Percentiles rank a stretch among this genome's conserved stretches.
Evolutionary conservation across 1,140 invertebrate species (phyloP).

Genomic region (Tetramorium parvispinum): DNA sequence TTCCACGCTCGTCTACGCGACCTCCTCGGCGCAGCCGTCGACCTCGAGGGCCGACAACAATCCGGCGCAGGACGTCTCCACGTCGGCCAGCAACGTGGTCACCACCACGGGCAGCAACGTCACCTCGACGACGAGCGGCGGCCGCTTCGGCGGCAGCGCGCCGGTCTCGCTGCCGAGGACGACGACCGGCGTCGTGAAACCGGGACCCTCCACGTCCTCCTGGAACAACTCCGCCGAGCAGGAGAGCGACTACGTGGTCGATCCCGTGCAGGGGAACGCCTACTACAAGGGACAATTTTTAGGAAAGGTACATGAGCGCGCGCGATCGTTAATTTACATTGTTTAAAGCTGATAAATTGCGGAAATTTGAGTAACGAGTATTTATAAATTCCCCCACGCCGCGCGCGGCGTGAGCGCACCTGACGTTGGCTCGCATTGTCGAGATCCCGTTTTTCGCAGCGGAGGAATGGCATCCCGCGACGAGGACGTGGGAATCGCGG

Average conservation of each 20-base stretch:
- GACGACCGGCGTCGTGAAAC: conserved; percentile 54
- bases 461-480: conserved; percentile 12
- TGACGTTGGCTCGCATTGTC: conserved; percentile 34
- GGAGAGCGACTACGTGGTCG: conserved; percentile 86
- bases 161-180: conserved; percentile 49
- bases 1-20: conserved; percentile 61
- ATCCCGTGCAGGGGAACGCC: conserved; percentile 85
- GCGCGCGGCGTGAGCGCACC: not conserved
- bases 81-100: conserved; percentile 38
- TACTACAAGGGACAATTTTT: conserved; percentile 87
- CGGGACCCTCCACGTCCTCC: conserved; percentile 68
- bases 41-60: conserved; percentile 63
- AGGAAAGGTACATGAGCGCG: conserved; percentile 84
- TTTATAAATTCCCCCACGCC: not conserved
- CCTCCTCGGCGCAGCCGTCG: conserved; percentile 61
- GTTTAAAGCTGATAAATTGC: not conserved
- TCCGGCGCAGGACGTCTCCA: conserved; percentile 42
- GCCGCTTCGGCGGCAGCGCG: conserved; percentile 51
- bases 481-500: conserved; percentile 31
- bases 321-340: conserved; percentile 3
- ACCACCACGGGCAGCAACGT: conserved; percentile 44
- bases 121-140: conserved; percentile 58
- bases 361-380: not conserved
- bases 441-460: conserved; percentile 53
- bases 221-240: conserved; percentile 78